Evolutionary conservation across 2,113 vertebrate genomes (phyloP).

Genomic region (Archilochus colubris): DNA sequence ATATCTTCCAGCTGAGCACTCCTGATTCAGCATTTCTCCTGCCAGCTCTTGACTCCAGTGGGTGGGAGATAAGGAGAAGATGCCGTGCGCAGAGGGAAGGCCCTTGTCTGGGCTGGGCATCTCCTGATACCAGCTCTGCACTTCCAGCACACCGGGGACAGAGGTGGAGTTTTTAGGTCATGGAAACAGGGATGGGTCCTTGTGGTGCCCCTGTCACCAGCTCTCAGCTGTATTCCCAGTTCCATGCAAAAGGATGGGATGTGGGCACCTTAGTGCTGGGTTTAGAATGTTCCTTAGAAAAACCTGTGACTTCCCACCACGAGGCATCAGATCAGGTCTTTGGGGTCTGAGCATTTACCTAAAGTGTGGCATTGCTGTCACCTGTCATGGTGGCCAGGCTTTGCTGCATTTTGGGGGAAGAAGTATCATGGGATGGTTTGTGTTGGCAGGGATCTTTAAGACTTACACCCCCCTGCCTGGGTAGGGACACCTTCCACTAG

Average conservation of each 20-base stretch:
- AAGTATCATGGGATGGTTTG: neutral
- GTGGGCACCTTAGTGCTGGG: neutral
- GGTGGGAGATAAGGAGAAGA: neutral
- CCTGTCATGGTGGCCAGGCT: neutral
- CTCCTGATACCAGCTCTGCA: neutral
- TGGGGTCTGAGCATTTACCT: neutral
- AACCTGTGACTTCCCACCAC: neutral
- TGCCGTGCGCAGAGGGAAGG: neutral
- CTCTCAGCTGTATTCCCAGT: neutral
- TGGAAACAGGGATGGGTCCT: neutral
- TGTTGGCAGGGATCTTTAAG: no score
- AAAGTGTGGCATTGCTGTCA: neutral
- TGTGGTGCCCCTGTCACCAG: neutral
- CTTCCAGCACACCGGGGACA: fast-evolving
- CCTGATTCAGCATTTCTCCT: constrained; percentile 19
- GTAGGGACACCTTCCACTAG: no score
- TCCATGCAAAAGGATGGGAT: neutral
- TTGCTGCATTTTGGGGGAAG: neutral
- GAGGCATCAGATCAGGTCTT: neutral
- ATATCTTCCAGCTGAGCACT: neutral
- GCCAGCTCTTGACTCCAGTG: neutral
- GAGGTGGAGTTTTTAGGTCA: neutral
- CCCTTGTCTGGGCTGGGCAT: fast-evolving
- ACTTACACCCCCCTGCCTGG: no score
- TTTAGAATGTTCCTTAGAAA: neutral